Base-by-base conservation (phyloP, 2,113 vertebrate genomes). In the Dasyornis broadbenti region DNA sequence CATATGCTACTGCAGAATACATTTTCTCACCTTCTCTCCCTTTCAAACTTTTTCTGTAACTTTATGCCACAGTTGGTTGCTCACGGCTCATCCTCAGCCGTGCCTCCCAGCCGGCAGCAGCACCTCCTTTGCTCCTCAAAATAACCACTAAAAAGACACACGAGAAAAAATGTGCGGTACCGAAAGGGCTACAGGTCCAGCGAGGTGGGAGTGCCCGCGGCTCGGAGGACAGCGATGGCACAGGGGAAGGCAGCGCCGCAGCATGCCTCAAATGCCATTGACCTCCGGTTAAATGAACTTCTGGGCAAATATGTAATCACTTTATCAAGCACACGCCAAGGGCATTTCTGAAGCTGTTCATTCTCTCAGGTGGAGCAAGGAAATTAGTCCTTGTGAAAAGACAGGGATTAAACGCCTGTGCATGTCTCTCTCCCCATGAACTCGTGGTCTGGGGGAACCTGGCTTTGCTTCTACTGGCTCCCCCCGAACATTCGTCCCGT, bases 251-350 rank as follows among this genome's bases (percentile, higher is more conserved):
- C n/a, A 30, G 82, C 2, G 8, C 80, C 45, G 89, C 82, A 72
- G 63, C 30, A 2, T 54, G 73, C 79, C 63, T 79, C 85, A 42
- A 31, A 92, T 85, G 94, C 63, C 83, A 79, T 10, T 80, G 78
- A 97, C 82, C 92, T 75, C 53, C 2, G 1, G 83, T 64, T 78
- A 82, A 93, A 94, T 22, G 92, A 96, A 95, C 96, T 91, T 42
- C 40, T 60, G 81, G 42, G 77, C 82, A 86, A 89, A 86, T 35
- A 76, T 17, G 47, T 31, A 83, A 89, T 70, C 85, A 17, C 86
- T 82, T 82, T 78, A 90, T 82, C 90, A 81, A 85, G 83, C 63
- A 42, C 5, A 10, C 4, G 4, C 56, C 90, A 94, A 96, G 90
- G 96, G 57, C 94, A 81, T 70, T 76, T 70, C 88, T 85, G 61